phyloP scores from a whole-genome alignment of 2,797 vertebrate species.

The Rhinophrynus dorsalis region DNA sequence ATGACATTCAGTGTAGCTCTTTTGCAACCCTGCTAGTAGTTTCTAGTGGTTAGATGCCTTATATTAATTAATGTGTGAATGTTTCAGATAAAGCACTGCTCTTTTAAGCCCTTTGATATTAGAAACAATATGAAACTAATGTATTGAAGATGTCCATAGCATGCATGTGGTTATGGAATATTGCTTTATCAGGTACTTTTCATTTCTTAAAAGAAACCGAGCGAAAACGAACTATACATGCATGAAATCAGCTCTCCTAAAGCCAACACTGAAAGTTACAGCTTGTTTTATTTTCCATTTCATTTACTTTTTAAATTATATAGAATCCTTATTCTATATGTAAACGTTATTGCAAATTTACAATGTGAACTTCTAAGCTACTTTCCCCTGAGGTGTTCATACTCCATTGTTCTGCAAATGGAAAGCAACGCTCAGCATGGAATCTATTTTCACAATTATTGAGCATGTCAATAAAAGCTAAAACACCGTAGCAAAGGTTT shows the following conservation, averaged over 20 bases:
- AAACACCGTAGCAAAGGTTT: background rate
- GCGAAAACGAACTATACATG: background rate
- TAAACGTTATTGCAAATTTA: background rate
- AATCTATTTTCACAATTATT: background rate
- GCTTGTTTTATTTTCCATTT: constrained; percentile 4
- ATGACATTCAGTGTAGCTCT: too few relatives aligned
- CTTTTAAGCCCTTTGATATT: too few relatives aligned
- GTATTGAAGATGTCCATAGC: too few relatives aligned
- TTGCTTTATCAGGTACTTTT: too few relatives aligned
- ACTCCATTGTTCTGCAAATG: background rate
- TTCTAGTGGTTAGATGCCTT: too few relatives aligned
- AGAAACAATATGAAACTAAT: too few relatives aligned
- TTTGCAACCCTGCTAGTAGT: too few relatives aligned
- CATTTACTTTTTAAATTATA: background rate
- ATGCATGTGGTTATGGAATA: too few relatives aligned
- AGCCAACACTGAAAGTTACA: background rate
- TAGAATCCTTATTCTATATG: background rate
- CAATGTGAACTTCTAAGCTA: background rate
- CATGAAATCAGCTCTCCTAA: background rate
- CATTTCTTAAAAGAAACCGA: background rate
- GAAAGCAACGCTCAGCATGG: background rate
- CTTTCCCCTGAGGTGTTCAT: background rate
- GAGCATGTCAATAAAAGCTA: background rate
- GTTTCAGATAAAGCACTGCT: too few relatives aligned
- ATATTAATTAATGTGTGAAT: too few relatives aligned